Evolutionary conservation across 2,888 invertebrate genomes (phyloP).

Genomic region (Bursaphelenchus okinawaensis): DNA sequence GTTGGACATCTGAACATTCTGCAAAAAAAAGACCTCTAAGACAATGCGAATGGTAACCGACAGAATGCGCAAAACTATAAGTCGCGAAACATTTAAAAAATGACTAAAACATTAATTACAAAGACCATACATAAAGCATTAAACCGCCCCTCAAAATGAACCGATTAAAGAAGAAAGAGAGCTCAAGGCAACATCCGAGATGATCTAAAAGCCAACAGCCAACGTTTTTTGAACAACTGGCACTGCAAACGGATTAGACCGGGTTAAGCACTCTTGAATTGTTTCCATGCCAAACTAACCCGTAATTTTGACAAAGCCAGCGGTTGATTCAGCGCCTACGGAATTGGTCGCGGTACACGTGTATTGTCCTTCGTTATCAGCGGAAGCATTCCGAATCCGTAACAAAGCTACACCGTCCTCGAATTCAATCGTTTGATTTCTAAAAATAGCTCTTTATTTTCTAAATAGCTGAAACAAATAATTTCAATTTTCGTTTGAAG

Average conservation of each 20-base stretch:
- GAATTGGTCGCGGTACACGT: slow-evolving; percentile 75
- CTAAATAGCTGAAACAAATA: too few relatives aligned
- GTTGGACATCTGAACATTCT: background rate
- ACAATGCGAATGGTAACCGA: too few relatives aligned
- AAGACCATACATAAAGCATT: background rate
- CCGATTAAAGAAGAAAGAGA: background rate
- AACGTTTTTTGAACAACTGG: background rate
- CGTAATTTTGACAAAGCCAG: slow-evolving; percentile 43
- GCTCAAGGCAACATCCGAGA: background rate
- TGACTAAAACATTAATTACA: background rate
- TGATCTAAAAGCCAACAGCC: background rate
- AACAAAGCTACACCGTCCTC: slow-evolving; percentile 54
- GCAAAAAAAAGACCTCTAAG: too few relatives aligned
- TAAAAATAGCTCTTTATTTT: too few relatives aligned
- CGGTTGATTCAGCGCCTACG: slow-evolving; percentile 74
- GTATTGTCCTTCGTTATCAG: slow-evolving; percentile 82
- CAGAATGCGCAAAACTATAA: background rate
- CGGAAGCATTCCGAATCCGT: slow-evolving; percentile 35
- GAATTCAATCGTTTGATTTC: slow-evolving; percentile 51
- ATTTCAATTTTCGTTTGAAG: background rate
- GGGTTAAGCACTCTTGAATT: too few relatives aligned
- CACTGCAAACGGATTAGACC: background rate
- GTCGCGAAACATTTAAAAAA: background rate
- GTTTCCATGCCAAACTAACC: too few relatives aligned
- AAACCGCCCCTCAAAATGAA: background rate